These are phyloP conservation scores for Hoplodrina blanda DNA, from an alignment of 2,888 invertebrate species.

Conservation along the genomic window DNA sequence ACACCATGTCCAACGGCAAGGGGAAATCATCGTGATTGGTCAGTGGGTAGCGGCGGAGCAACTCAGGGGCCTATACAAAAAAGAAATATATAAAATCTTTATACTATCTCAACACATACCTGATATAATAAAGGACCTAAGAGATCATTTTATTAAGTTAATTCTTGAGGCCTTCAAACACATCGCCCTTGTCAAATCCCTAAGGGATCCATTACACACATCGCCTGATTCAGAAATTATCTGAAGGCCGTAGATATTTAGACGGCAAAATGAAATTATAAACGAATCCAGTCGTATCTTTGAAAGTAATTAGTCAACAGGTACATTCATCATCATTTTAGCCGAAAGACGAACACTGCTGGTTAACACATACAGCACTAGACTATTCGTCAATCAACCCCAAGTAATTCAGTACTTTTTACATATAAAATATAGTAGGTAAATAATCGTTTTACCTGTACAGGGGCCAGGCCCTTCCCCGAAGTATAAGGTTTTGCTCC, in stretches of 20 bases:
- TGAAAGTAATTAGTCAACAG: too few species aligned
- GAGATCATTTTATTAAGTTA: conserved; percentile 21
- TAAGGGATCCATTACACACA: conserved; percentile 16
- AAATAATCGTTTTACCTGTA: conserved; percentile 91
- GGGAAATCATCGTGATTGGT: conserved; percentile 99
- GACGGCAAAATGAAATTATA: conserved; percentile 1
- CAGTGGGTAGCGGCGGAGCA: conserved; percentile 98
- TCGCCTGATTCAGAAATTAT: conserved; percentile 3
- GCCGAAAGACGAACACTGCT: too few species aligned
- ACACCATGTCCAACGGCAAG: conserved; percentile 99
- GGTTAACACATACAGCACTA: neutral
- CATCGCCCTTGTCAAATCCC: conserved; percentile 30
- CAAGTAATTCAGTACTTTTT: too few species aligned
- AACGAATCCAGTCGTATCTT: neutral
- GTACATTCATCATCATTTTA: too few species aligned
- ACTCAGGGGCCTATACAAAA: conserved; percentile 95
- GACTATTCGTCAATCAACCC: neutral
- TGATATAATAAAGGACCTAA: neutral
- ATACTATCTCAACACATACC: conserved; percentile 13
- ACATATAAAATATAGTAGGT: neutral
- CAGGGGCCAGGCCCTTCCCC: conserved; percentile 93
- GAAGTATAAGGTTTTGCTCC: conserved; percentile 95
- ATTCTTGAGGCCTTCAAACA: conserved; percentile 1
- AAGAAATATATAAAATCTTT: neutral
- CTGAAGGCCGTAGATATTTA: conserved; percentile 18